Evolutionary conservation across 2,888 invertebrate genomes (phyloP).

Genomic region (Marronus borbonicus): DNA sequence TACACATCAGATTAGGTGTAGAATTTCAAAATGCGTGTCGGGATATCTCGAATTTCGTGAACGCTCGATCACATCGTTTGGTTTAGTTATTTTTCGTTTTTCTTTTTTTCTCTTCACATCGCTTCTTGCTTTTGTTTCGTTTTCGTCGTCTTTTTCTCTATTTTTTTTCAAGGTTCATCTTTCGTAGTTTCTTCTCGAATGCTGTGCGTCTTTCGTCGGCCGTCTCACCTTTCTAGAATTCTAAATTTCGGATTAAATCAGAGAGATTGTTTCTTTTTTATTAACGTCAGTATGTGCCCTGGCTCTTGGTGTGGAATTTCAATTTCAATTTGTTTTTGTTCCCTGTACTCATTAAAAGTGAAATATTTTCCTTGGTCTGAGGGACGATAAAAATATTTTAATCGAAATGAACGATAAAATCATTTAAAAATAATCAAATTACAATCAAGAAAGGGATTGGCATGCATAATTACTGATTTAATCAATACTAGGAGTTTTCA

Average conservation of each 20-base stretch:
- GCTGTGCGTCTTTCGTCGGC: conserved; percentile 27
- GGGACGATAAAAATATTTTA: conserved; percentile 6
- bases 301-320: conserved; percentile 12
- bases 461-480: too few relatives aligned
- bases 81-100: conserved; percentile 25
- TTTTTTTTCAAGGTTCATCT: too few relatives aligned
- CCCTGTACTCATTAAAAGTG: conserved; percentile 13
- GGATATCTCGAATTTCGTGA: conserved; percentile 45
- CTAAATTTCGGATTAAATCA: conserved; percentile 47
- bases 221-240: conserved; percentile 51
- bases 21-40: conserved; percentile 51
- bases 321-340: conserved; percentile 27
- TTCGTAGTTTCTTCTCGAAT: conserved; percentile 22
- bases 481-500: too few relatives aligned
- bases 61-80: conserved; percentile 22
- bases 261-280: neutral
- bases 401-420: too few relatives aligned
- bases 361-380: neutral
- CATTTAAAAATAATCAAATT: too few relatives aligned
- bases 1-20: conserved; percentile 52
- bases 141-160: neutral
- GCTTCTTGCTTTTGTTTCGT: conserved; percentile 27
- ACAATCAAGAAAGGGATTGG: too few relatives aligned
- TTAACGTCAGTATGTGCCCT: neutral
- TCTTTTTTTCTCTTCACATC: conserved; percentile 1